Evolutionary conservation across 2,797 vertebrate species (phyloP).

Genomic region (Alca torda): DNA sequence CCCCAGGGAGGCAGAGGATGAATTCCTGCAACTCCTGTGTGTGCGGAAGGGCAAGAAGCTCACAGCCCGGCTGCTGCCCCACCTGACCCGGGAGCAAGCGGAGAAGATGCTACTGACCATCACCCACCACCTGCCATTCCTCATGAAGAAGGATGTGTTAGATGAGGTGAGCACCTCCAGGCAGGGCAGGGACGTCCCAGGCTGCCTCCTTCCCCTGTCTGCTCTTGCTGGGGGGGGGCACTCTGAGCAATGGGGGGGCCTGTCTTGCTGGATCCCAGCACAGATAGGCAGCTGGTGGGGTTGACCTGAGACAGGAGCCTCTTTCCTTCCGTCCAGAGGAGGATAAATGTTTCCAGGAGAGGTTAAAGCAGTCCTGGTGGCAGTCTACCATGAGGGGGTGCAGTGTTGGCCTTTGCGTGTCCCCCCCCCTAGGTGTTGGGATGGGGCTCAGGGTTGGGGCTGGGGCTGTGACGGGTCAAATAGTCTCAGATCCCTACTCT

Average conservation of each 20-base stretch:
- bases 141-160: slow-evolving; percentile 86
- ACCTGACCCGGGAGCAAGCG: slow-evolving; percentile 77
- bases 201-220: not conserved
- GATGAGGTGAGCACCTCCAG: slow-evolving; percentile 72
- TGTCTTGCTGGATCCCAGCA: not conserved
- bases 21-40: slow-evolving; percentile 87
- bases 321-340: not conserved
- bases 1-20: slow-evolving; percentile 82
- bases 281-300: not conserved
- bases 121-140: slow-evolving; percentile 81
- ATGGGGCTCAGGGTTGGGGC: not conserved
- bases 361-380: not conserved
- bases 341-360: not conserved
- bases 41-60: slow-evolving; percentile 91
- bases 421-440: not conserved
- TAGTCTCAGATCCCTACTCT: not conserved
- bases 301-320: not conserved
- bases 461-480: not conserved
- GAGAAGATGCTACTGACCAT: slow-evolving; percentile 80
- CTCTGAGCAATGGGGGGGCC: not conserved
- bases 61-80: slow-evolving; percentile 83
- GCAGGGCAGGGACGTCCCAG: not conserved
- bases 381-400: accelerated
- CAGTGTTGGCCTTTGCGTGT: not conserved
- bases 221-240: not conserved